Evolutionary conservation across 2,888 invertebrate species (phyloP), one percentile per base, ranked within the genome.

Genomic region (Fissipunctia ypsillon): DNA sequence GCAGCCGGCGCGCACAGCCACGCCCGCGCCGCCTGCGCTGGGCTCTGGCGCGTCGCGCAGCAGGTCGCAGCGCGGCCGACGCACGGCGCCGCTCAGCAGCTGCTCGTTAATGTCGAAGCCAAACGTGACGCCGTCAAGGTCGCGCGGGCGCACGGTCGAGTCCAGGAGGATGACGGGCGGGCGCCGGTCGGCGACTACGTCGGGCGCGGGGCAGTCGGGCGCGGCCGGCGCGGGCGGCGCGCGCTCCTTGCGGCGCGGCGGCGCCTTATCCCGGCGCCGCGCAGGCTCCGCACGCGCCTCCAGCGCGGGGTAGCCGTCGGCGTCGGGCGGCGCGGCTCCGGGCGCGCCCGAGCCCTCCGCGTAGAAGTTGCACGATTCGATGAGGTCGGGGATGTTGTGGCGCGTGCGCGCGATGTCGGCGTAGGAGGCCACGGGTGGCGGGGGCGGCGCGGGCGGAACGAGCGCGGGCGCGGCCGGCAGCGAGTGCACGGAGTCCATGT

Each of bases 401-500:
- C 94, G 87, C 45, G 94, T 94, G 85, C 97, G 97, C 68, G 98
- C 98, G 88, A 98, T 98, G 90, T 98, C 98, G 0, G 98, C 98
- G 94, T 98, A 98, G 22, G 98, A 98, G 61, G 97, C 97, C 88
- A 96, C 96, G 54, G 89, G 89, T 61, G 84, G 97, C 95, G 68
- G 97, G 97, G 88, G 98, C 97, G 88, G 98, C 97, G 98, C 97
- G 83, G 93, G 89, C 82, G 86, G 93, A 69, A 85, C 82, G 81
- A 84, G 84, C 66, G 84, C 84, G 63, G 98, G 98, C 89, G 86
- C 78, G 84, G 76, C 85, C 65, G 98, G 98, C 89, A 98, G 96
- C 85, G 98, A 98, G 95, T 98, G 98, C 84, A 98, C 98, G 25
- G 98, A 98, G 91, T 98, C 98, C 89, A 97, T 96, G 93, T 98